A percentile compares a stretch with the other conserved stretches of the same genome.
phyloP scores from a whole-genome alignment of 2,797 vertebrate genomes.

The Microcaecilia unicolor region DNA sequence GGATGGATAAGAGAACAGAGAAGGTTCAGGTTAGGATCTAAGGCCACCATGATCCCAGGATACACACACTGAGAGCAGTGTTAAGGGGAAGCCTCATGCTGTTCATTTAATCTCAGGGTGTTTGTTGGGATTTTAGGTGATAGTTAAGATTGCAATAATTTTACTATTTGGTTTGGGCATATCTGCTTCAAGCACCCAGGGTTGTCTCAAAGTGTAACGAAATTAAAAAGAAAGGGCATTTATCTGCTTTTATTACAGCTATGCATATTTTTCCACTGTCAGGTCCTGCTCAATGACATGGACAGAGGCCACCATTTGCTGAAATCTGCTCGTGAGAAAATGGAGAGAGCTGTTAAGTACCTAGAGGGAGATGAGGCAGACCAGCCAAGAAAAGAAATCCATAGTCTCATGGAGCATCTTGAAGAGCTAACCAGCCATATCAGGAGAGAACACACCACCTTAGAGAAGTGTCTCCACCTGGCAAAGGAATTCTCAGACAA shows the following conservation, averaged over 20 bases:
- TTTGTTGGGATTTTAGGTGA: background rate
- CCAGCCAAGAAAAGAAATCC: constrained; percentile 67
- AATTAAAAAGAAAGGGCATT: background rate
- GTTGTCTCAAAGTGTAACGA: background rate
- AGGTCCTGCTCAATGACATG: constrained; percentile 72
- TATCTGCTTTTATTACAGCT: background rate
- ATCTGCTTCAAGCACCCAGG: too few species aligned
- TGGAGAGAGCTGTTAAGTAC: constrained; percentile 63
- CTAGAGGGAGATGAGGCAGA: constrained; percentile 69
- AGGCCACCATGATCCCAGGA: too few species aligned
- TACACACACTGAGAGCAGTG: too few species aligned
- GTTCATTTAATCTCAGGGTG: too few species aligned
- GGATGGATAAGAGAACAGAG: too few species aligned
- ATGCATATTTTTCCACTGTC: background rate
- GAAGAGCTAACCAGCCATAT: constrained; percentile 75
- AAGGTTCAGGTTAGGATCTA: too few species aligned
- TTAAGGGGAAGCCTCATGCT: too few species aligned
- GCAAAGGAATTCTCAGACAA: constrained; percentile 88
- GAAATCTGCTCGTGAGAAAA: constrained; percentile 80
- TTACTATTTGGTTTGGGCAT: background rate
- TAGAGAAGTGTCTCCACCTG: constrained; percentile 76
- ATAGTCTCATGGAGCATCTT: constrained; percentile 56
- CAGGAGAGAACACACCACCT: constrained; percentile 68
- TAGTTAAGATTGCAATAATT: background rate
- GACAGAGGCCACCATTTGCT: constrained; percentile 81